Evolutionary conservation across 2,797 vertebrate species (phyloP), one percentile per base, ranked within the genome.

Genomic region (Odontamblyopus lacepedii): DNA sequence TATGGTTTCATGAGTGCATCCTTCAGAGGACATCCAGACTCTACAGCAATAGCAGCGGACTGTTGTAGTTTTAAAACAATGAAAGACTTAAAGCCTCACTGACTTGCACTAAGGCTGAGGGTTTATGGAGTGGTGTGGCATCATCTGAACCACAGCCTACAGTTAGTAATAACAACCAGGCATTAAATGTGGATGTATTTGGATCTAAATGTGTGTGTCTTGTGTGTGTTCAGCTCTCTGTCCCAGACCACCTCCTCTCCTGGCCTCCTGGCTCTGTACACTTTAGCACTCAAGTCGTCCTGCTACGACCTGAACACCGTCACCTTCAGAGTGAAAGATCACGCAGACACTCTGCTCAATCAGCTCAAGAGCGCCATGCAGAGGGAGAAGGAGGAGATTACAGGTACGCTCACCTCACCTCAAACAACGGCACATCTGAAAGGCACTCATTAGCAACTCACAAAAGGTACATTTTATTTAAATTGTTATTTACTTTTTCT

Each of bases 281-380:
- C 94, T 74, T 84, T 99, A 70, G 96, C 95, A 19, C 86, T 98
- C 72, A 94, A 89, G 70, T 94, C 96, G 23, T 93, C 96, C 55
- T 99, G 98, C 19, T 87, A 91, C 50, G 86, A 93, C 0, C 26
- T 85, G 0, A 88, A 71, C 60, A 91, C 85, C 0, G 19, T 94
- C 65, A 88, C 76, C 26, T 92, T 95, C 79, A 82, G 66, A 0
- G 75, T 87, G 6, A 72, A 71, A 0, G 64, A 61, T 3, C 86
- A 72, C 18, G 92, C 57, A 0, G 90, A 92, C 56, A 78, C 55
- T 0, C 85, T 96, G 82, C 91, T 98, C 76, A 95, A 92, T 0
- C 92, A 93, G 69, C 93, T 99, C 60, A 99, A 98, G 89, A 86
- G 83, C 26, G 91, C 94, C 85, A 89, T 99, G 92, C 93, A 95